These are phyloP conservation scores for Graptemys geographica DNA, from an alignment of 2,797 vertebrate species.

Conservation along the genomic window DNA sequence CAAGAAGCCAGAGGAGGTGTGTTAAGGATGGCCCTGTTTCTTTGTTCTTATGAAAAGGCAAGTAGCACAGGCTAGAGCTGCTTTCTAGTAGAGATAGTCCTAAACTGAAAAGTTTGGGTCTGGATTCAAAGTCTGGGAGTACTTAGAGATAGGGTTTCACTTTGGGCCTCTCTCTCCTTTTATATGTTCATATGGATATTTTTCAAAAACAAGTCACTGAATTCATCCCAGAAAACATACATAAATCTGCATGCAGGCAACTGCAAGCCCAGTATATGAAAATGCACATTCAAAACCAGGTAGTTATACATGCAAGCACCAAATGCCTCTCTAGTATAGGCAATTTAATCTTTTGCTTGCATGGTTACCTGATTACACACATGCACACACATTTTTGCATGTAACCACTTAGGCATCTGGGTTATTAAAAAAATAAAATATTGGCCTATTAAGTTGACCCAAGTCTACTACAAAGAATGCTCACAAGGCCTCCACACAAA, in stretches of 20 bases:
- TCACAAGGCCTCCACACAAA: slow-evolving; percentile 12
- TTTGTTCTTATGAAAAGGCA: not conserved
- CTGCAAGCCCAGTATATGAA: not conserved
- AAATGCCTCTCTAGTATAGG: slow-evolving; percentile 10
- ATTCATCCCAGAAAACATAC: not conserved
- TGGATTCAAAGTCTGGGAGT: not conserved
- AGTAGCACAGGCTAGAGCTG: rapidly evolving
- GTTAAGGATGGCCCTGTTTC: not conserved
- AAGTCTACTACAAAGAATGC: not conserved
- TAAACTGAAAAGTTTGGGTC: not conserved
- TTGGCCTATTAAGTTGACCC: not conserved
- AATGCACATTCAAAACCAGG: not conserved
- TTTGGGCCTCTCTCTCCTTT: not conserved
- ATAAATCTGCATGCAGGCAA: not conserved
- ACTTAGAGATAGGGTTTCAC: not conserved
- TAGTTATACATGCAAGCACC: not conserved
- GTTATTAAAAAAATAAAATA: slow-evolving; percentile 49
- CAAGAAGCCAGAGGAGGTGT: not conserved
- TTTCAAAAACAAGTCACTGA: not conserved
- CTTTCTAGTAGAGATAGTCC: not conserved
- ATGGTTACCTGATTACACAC: slow-evolving; percentile 2
- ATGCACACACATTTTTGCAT: not conserved
- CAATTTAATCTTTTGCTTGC: not conserved
- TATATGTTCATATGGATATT: rapidly evolving
- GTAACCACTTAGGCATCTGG: slow-evolving; percentile 8